Conservation (phyloP, 2,888 invertebrate species). For the Scaptomyza cyrtandrae region DNA sequence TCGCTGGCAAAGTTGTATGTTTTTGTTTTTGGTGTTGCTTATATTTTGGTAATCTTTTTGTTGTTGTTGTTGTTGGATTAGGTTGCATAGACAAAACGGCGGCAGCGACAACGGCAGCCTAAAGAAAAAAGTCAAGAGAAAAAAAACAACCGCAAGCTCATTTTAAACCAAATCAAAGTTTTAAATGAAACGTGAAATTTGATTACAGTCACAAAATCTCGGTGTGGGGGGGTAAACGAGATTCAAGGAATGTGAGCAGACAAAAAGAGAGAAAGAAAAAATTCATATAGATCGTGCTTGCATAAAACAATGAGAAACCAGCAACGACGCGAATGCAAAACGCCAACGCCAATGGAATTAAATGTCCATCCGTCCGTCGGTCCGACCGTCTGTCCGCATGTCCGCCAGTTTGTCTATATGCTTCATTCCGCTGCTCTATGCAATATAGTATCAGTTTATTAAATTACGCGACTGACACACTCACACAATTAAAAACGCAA, state of each 20-base stretch:
- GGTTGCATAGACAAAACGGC: conserved; percentile 72
- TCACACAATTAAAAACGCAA: conserved; percentile 34
- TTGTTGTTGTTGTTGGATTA: conserved; percentile 25
- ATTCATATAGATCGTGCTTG: conserved; percentile 50
- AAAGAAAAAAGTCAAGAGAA: background rate
- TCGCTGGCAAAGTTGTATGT: conserved; percentile 51
- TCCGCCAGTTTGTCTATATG: conserved; percentile 27
- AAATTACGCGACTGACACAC: conserved; percentile 51
- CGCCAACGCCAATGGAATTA: conserved; percentile 59
- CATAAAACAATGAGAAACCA: conserved; percentile 51
- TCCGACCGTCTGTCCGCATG: background rate
- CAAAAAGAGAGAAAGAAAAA: too few species aligned
- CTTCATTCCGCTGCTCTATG: conserved; percentile 21
- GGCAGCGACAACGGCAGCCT: conserved; percentile 32
- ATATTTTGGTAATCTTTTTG: conserved; percentile 32
- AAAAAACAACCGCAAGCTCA: conserved; percentile 26
- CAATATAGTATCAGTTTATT: conserved; percentile 36
- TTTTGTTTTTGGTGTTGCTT: background rate
- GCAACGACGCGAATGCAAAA: conserved; percentile 47
- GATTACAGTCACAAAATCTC: conserved; percentile 58
- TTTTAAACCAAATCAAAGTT: conserved; percentile 46
- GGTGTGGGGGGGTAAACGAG: too few species aligned
- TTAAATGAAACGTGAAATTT: conserved; percentile 69
- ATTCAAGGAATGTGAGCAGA: conserved; percentile 3
- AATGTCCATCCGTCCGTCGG: conserved; percentile 28